Conservation (phyloP, 1,140 invertebrate species). For the Saxidomus purpurata region DNA sequence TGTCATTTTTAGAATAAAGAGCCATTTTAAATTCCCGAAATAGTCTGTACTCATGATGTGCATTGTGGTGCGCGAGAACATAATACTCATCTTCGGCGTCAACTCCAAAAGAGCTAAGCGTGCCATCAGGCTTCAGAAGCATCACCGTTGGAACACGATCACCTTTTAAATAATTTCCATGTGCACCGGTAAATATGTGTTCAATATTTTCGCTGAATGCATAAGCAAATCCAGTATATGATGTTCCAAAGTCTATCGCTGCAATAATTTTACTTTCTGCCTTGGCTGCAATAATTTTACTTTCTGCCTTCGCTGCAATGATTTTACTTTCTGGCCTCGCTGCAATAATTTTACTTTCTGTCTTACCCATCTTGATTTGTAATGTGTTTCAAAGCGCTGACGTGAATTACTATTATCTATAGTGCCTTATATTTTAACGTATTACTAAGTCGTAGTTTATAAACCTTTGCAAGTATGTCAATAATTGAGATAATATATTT, state of each 20-base stretch:
- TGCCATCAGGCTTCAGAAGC: not conserved
- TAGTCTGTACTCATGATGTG: not conserved
- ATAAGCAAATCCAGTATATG: constrained; percentile 11
- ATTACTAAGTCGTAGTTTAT: too few relatives aligned
- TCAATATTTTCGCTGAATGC: not conserved
- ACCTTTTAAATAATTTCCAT: not conserved
- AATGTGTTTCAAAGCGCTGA: too few relatives aligned
- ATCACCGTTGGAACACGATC: not conserved
- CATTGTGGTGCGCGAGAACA: not conserved
- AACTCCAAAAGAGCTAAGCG: constrained; percentile 6
- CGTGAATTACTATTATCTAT: too few relatives aligned
- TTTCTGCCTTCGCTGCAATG: too few relatives aligned
- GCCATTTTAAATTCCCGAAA: not conserved
- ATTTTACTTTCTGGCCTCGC: too few relatives aligned
- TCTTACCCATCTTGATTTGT: too few relatives aligned
- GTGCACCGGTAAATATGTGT: too few relatives aligned
- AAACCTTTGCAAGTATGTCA: too few relatives aligned
- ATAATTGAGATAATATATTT: too few relatives aligned
- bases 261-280: not conserved
- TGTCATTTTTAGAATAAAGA: not conserved
- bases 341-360: too few relatives aligned
- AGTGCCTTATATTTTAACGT: too few relatives aligned
- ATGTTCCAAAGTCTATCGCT: constrained; percentile 27
- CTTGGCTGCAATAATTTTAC: too few relatives aligned
- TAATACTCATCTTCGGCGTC: not conserved